Evolutionary conservation across 2,113 vertebrate genomes (phyloP).

Genomic region (Dascyllus trimaculatus): DNA sequence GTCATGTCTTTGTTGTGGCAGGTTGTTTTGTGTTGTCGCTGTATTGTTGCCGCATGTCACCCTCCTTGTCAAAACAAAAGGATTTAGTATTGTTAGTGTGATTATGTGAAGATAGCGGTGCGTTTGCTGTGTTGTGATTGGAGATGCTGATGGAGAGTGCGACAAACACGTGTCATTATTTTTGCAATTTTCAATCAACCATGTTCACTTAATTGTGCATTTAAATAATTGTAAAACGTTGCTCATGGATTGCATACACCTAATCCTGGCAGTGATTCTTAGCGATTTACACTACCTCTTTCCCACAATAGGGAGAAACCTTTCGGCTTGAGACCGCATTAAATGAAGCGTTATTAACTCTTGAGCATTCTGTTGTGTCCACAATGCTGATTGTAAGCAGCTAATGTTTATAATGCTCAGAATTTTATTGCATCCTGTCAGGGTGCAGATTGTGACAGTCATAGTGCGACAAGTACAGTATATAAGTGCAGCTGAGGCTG

Average conservation of each 20-base stretch:
- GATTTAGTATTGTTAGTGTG: not conserved
- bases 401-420: too few relatives aligned
- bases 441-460: not conserved
- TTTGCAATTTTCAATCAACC: not conserved
- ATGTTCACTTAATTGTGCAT: not conserved
- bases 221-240: not conserved
- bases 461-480: not conserved
- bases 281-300: too few relatives aligned
- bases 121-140: not conserved
- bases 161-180: not conserved
- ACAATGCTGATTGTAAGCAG: too few relatives aligned
- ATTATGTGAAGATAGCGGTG: constrained; percentile 13
- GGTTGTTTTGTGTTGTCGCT: constrained; percentile 9
- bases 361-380: too few relatives aligned
- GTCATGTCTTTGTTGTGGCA: constrained; percentile 45
- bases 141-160: not conserved
- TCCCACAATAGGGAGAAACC: too few relatives aligned
- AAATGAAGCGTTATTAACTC: too few relatives aligned
- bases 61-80: constrained; percentile 36
- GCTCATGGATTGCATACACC: too few relatives aligned
- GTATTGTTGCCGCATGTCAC: constrained; percentile 13
- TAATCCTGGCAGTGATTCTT: too few relatives aligned
- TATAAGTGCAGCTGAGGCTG: not conserved
- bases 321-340: too few relatives aligned
- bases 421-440: too few relatives aligned